A percentile compares a stretch with the other conserved stretches of the same genome.
Evolutionary conservation across 2,113 vertebrate species (phyloP).

Genomic region (Oxyruncus cristatus): DNA sequence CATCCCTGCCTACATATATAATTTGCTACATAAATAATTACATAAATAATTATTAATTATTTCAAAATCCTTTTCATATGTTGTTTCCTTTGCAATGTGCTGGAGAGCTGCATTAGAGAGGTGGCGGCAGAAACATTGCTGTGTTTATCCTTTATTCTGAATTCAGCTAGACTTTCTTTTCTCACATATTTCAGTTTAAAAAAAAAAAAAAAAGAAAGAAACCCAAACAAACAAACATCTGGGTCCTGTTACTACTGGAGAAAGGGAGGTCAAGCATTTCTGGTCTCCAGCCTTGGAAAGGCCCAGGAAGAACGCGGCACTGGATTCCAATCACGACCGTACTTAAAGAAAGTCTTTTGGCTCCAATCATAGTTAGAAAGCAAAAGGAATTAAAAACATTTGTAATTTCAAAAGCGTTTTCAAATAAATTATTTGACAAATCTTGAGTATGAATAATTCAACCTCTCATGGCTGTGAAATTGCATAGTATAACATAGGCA

Average conservation of each 20-base stretch:
- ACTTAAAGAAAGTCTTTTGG: neutral
- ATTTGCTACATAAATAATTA: neutral
- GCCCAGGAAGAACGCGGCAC: neutral
- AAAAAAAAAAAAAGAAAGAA: neutral
- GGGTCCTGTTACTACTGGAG: neutral
- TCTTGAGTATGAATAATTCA: neutral
- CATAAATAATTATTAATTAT: neutral
- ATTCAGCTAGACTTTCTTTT: neutral
- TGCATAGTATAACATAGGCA: neutral
- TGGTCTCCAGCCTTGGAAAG: neutral
- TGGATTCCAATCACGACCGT: neutral
- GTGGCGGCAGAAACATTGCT: neutral
- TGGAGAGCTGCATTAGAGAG: rapidly evolving
- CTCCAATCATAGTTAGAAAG: neutral
- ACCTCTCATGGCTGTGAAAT: neutral
- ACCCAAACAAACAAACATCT: neutral
- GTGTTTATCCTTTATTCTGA: neutral
- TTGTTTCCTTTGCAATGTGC: neutral
- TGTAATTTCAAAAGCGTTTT: neutral
- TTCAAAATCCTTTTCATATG: neutral
- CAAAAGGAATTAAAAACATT: neutral
- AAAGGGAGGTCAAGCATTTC: neutral
- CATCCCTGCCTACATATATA: neutral
- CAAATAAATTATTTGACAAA: neutral
- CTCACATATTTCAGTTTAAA: neutral